phyloP scores from a whole-genome alignment of 2,113 vertebrate species.

The Marcusenius ussheri region DNA sequence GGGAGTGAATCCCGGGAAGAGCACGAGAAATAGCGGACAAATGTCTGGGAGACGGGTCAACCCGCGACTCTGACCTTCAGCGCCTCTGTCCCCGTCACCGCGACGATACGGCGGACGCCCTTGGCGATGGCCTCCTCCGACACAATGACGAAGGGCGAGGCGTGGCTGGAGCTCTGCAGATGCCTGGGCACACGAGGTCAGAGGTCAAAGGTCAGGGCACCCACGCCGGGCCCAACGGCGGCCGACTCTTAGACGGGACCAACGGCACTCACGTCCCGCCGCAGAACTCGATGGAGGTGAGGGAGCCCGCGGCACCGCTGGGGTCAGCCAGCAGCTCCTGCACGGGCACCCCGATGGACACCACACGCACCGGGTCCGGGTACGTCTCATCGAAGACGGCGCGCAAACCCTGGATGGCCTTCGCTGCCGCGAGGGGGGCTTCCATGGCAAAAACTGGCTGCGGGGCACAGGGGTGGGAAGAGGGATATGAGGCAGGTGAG shows the following conservation, averaged over 20 bases:
- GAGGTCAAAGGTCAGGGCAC: slow-evolving; percentile 18
- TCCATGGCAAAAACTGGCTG: slow-evolving; percentile 82
- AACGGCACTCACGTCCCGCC: slow-evolving; percentile 85
- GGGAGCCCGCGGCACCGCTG: slow-evolving; percentile 71
- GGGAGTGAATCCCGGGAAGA: background rate
- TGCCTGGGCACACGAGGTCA: slow-evolving; percentile 66
- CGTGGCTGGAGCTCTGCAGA: slow-evolving; percentile 80
- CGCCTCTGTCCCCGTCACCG: slow-evolving; percentile 83
- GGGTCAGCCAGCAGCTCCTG: slow-evolving; percentile 81
- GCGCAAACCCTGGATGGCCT: slow-evolving; percentile 89
- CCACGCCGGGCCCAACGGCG: background rate
- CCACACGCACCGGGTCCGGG: slow-evolving; percentile 88
- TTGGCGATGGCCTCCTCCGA: slow-evolving; percentile 97
- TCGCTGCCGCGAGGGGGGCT: slow-evolving; percentile 76
- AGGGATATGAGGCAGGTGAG: background rate
- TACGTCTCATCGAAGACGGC: slow-evolving; percentile 97
- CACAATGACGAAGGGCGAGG: slow-evolving; percentile 82
- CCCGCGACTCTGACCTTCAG: slow-evolving; percentile 74
- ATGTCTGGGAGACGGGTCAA: background rate
- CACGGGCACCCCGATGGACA: slow-evolving; percentile 84
- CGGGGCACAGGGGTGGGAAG: background rate
- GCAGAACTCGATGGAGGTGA: slow-evolving; percentile 90
- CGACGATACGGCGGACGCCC: slow-evolving; percentile 92
- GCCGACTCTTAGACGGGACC: no score
- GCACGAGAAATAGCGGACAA: background rate